A percentile compares a stretch with the other conserved stretches of the same genome.
Evolutionary conservation across 2,113 vertebrate genomes (phyloP).

Genomic region (Phaetusa simplex): DNA sequence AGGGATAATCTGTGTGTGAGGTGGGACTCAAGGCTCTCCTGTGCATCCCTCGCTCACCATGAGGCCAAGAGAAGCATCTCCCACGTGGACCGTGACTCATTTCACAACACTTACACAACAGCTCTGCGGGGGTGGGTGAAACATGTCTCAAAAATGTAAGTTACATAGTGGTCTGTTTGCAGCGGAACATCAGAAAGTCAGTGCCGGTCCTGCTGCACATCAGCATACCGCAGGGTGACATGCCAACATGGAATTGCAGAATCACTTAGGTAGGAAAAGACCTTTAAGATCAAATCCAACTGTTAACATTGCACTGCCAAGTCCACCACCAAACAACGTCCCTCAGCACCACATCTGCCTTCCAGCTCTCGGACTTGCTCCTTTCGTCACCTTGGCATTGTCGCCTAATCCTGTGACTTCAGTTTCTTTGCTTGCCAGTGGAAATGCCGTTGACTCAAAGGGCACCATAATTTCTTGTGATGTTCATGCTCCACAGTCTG

Average conservation of each 20-base stretch:
- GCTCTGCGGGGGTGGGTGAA: background rate
- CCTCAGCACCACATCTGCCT: background rate
- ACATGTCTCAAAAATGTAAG: fast-evolving
- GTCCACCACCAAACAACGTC: too few relatives aligned
- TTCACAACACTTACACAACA: too few relatives aligned
- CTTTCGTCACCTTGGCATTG: background rate
- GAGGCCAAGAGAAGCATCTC: background rate
- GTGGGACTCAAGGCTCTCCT: background rate
- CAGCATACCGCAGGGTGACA: fast-evolving
- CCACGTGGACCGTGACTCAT: background rate
- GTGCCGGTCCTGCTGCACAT: background rate
- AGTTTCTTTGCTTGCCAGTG: background rate
- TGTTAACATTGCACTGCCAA: too few relatives aligned
- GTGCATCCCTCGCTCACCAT: fast-evolving
- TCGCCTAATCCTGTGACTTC: background rate
- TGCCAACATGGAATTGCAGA: background rate
- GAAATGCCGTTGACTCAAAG: background rate
- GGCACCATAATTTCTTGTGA: background rate
- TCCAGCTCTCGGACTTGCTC: background rate
- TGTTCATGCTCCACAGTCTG: background rate
- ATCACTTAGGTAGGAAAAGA: too few relatives aligned
- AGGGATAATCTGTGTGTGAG: background rate
- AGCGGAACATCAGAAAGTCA: background rate
- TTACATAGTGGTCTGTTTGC: background rate
- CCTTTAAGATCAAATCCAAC: too few relatives aligned